phyloP scores from a whole-genome alignment of 2,797 vertebrate genomes.

The Sebastes iracundus region DNA sequence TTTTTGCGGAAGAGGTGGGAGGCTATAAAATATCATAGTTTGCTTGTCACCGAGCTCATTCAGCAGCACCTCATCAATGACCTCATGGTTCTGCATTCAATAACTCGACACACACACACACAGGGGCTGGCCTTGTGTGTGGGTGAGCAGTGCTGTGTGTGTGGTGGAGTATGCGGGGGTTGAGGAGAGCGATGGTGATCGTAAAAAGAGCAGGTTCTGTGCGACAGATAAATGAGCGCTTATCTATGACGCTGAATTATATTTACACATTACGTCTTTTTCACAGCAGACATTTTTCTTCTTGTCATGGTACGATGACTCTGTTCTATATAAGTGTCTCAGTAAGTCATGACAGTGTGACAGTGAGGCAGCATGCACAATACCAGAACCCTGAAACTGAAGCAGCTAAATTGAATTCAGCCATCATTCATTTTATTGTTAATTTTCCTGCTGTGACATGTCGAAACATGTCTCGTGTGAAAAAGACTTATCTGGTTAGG shows the following conservation, averaged over 20 bases:
- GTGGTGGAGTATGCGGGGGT: conserved; percentile 1
- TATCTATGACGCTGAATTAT: neutral
- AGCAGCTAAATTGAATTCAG: neutral
- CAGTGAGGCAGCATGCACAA: neutral
- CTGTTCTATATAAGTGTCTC: neutral
- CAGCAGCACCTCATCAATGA: conserved; percentile 60
- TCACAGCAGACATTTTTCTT: neutral
- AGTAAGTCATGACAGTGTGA: neutral
- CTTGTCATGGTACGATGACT: neutral
- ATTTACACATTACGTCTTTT: neutral
- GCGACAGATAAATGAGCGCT: conserved; percentile 8
- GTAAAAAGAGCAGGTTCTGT: conserved; percentile 15
- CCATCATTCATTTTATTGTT: neutral
- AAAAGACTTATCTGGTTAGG: neutral
- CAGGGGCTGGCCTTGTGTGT: conserved; percentile 17
- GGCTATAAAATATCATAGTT: conserved; percentile 47
- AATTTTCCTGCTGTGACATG: neutral
- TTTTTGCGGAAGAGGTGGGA: conserved; percentile 27
- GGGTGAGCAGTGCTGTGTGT: conserved; percentile 12
- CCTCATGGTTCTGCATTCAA: conserved; percentile 46
- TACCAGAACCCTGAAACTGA: neutral
- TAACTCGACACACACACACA: neutral
- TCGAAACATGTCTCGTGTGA: neutral
- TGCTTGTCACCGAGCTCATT: conserved; percentile 34
- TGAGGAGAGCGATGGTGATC: conserved; percentile 6